Conservation (phyloP, 2,888 invertebrate genomes). For the Baccha elongata region DNA sequence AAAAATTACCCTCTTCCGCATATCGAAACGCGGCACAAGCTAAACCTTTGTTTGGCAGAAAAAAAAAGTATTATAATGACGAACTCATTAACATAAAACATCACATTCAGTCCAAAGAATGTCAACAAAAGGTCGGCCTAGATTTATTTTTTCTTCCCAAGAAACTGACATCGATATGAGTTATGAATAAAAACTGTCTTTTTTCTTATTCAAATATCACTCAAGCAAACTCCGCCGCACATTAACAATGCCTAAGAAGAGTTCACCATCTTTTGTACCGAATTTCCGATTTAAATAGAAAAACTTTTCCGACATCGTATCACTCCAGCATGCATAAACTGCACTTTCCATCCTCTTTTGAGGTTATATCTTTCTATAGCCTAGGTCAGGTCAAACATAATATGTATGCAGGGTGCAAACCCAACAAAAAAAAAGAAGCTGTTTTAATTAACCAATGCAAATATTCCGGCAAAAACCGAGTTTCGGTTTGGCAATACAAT, state of each 20-base stretch:
- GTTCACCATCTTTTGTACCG: slow-evolving; percentile 48
- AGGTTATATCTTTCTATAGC: slow-evolving; percentile 18
- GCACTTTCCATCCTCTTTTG: slow-evolving; percentile 10
- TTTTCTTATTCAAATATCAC: slow-evolving; percentile 2
- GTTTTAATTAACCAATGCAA: slow-evolving; percentile 64
- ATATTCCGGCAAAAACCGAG: slow-evolving; percentile 27
- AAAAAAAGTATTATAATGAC: slow-evolving; percentile 22
- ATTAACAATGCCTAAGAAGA: slow-evolving; percentile 22
- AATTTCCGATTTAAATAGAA: slow-evolving; percentile 44
- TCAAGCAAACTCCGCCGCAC: slow-evolving; percentile 7
- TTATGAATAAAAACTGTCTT: slow-evolving; percentile 31
- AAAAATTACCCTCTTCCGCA: slow-evolving; percentile 46
- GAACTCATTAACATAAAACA: slow-evolving; percentile 65
- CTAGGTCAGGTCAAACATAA: slow-evolving; percentile 57
- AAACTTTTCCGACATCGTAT: slow-evolving; percentile 32
- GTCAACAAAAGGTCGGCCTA: slow-evolving; percentile 60
- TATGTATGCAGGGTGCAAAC: slow-evolving; percentile 15
- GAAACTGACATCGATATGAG: slow-evolving; percentile 35
- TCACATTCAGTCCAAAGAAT: slow-evolving; percentile 43
- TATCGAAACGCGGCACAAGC: slow-evolving; percentile 28
- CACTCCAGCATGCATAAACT: neutral
- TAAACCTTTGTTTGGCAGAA: slow-evolving; percentile 3
- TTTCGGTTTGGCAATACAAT: slow-evolving; percentile 39
- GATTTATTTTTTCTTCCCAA: slow-evolving; percentile 15
- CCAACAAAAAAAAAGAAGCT: slow-evolving; percentile 20